These are phyloP conservation scores for Phrynocephalus guinanensis DNA, from an alignment of 2,797 vertebrate species.

Conservation along the genomic window DNA sequence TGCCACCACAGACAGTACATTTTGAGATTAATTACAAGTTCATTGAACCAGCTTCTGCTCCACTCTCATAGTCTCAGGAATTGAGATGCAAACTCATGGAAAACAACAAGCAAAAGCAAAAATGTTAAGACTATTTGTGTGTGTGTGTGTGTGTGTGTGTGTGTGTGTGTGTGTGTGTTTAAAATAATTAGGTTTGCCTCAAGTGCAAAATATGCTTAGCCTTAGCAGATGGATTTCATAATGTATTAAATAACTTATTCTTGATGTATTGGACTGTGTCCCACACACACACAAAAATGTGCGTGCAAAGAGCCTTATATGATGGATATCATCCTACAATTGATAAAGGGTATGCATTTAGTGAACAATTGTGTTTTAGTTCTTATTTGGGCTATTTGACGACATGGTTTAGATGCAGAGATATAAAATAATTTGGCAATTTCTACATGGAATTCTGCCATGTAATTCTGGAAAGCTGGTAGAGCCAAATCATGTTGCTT, in stretches of 20 bases:
- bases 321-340: not conserved
- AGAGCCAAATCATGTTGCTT: not conserved
- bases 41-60: not conserved
- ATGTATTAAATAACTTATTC: not conserved
- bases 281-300: not conserved
- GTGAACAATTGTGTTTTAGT: not conserved
- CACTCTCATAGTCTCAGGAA: not conserved
- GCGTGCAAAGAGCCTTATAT: not conserved
- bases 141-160: not conserved
- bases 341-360: not conserved
- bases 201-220: too few species aligned
- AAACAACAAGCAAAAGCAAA: not conserved
- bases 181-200: not conserved
- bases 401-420: not conserved
- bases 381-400: not conserved
- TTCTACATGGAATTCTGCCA: not conserved
- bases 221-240: not conserved
- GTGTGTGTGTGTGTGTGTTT: not conserved
- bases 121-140: not conserved
- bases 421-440: not conserved
- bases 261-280: not conserved
- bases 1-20: not conserved
- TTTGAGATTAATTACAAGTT: not conserved
- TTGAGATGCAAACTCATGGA: not conserved
- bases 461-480: not conserved